Percentiles rank a stretch among this genome's conserved stretches.
Conservation (phyloP, 2,797 vertebrate species). For the Amblyopsis hoosieri region DNA sequence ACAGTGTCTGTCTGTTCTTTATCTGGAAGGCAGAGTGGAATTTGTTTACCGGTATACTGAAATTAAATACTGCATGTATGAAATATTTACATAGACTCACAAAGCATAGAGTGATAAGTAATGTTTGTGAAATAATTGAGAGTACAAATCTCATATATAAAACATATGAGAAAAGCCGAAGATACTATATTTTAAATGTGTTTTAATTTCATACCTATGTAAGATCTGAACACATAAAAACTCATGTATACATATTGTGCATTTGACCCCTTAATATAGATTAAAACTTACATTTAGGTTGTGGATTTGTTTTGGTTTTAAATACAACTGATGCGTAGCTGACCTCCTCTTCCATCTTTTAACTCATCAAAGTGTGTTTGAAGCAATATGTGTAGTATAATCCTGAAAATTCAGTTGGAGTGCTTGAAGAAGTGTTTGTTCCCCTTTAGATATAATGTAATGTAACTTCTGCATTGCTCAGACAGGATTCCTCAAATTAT, state of each 20-base stretch:
- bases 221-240: not conserved
- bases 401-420: not conserved
- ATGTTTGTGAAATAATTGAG: too few species aligned
- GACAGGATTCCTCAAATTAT: too few species aligned
- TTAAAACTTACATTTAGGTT: conserved; percentile 24
- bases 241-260: not conserved
- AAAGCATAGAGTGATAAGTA: too few species aligned
- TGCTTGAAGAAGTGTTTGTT: not conserved
- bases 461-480: conserved; percentile 1
- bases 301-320: not conserved
- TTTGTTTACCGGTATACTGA: not conserved
- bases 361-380: not conserved
- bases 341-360: conserved; percentile 50
- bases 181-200: too few species aligned
- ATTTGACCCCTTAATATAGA: not conserved
- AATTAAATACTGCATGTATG: not conserved
- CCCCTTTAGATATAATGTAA: not conserved
- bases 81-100: conserved; percentile 1
- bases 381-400: not conserved
- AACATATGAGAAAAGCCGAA: not conserved
- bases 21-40: conserved; percentile 6
- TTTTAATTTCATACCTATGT: too few species aligned
- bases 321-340: conserved; percentile 54
- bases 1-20: conserved; percentile 25
- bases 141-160: not conserved